phyloP scores from a whole-genome alignment of 1,140 invertebrate species.

The Venturia canescens region DNA sequence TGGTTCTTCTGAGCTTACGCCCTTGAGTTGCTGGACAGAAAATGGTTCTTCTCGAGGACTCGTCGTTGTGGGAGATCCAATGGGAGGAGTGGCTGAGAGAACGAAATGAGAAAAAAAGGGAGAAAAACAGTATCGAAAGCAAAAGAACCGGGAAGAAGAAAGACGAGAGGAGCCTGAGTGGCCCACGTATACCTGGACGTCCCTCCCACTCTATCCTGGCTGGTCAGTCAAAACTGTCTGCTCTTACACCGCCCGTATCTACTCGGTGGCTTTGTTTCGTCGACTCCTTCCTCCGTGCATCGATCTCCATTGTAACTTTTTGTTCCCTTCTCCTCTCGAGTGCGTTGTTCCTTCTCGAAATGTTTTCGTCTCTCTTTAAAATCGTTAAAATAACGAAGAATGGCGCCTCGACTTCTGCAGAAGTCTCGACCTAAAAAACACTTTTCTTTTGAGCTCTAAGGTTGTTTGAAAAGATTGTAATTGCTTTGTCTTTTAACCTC shows the following conservation, averaged over 20 bases:
- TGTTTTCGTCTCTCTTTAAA: too few relatives aligned
- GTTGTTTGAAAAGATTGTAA: too few relatives aligned
- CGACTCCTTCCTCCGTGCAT: background rate
- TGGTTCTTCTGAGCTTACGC: background rate
- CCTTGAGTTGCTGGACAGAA: constrained; percentile 6
- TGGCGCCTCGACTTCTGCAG: too few relatives aligned
- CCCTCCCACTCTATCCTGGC: background rate
- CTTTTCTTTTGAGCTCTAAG: too few relatives aligned
- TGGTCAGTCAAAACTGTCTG: constrained; percentile 39
- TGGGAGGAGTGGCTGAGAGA: constrained; percentile 19
- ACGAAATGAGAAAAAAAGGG: background rate
- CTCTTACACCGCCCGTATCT: constrained; percentile 31
- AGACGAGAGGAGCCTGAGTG: constrained; percentile 11
- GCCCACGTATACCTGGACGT: constrained; percentile 28
- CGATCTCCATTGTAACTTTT: constrained; percentile 1
- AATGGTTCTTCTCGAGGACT: constrained; percentile 28
- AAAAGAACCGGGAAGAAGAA: constrained; percentile 12
- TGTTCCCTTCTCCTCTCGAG: constrained; percentile 7
- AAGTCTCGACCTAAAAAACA: too few relatives aligned
- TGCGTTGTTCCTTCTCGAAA: too few relatives aligned
- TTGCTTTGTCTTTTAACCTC: too few relatives aligned
- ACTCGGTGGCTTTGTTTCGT: background rate
- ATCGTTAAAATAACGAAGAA: too few relatives aligned
- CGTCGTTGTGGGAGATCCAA: constrained; percentile 4
- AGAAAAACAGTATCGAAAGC: constrained; percentile 15